A percentile compares a stretch with the other conserved stretches of the same genome.
Conservation (phyloP, 2,888 invertebrate species). For the Bimastos eiseni region DNA sequence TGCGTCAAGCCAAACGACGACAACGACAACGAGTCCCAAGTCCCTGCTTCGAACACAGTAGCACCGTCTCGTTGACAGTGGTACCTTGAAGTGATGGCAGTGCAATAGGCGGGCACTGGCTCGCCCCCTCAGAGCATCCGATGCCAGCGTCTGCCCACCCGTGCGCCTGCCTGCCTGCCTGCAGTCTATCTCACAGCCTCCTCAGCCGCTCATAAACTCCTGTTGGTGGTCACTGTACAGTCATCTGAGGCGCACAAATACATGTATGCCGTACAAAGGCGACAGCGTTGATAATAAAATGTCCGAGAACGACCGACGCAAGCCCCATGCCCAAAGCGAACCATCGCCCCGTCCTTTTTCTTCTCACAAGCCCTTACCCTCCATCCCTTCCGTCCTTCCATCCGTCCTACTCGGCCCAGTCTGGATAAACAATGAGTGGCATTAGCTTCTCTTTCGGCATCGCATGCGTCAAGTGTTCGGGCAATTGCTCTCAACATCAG, state of each 20-base stretch:
- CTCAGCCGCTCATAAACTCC: neutral
- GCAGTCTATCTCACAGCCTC: neutral
- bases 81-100: neutral
- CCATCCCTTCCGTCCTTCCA: neutral
- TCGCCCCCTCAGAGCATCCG: constrained; percentile 1
- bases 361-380: neutral
- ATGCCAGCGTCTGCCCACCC: no score
- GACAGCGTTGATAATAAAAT: neutral
- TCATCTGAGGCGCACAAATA: neutral
- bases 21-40: neutral
- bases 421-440: neutral
- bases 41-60: neutral
- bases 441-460: constrained; percentile 2
- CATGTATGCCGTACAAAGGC: neutral
- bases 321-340: neutral
- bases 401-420: neutral
- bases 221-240: neutral
- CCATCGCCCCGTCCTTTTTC: neutral
- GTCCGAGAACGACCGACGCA: neutral
- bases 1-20: neutral
- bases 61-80: neutral
- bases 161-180: no score
- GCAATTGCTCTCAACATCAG: neutral
- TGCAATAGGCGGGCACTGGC: neutral
- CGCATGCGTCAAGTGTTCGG: neutral